Conservation (phyloP, 2,113 vertebrate genomes). For the Heptranchias perlo region DNA sequence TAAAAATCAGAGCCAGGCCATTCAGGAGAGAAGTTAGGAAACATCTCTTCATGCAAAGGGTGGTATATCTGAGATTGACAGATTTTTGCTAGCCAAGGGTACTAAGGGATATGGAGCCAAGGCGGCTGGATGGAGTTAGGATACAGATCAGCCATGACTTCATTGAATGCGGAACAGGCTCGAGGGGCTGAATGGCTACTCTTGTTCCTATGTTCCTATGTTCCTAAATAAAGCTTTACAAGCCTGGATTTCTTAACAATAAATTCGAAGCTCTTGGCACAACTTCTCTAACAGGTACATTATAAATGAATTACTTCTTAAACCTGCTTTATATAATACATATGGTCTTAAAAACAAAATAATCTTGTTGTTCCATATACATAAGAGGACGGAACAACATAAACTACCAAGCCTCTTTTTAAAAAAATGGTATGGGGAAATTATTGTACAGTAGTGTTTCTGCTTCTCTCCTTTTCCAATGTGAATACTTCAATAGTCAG, state of each 20-base stretch:
- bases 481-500: neutral
- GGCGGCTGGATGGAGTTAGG: no score
- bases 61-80: no score
- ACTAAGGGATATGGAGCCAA: no score
- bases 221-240: neutral
- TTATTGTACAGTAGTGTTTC: neutral
- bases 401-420: neutral
- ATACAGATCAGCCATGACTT: no score
- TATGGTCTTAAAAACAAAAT: neutral
- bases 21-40: no score
- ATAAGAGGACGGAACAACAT: neutral
- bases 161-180: no score
- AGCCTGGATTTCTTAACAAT: neutral
- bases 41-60: no score
- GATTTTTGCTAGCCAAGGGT: no score
- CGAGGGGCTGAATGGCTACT: no score
- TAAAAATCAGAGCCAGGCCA: no score
- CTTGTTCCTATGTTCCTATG: no score
- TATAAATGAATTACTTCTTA: neutral
- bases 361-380: neutral
- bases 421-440: neutral
- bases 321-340: neutral
- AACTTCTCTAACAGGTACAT: neutral
- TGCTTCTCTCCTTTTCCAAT: neutral
- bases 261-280: neutral